phyloP scores from a whole-genome alignment of 2,797 vertebrate species.

The Pantherophis alleghaniensis region DNA sequence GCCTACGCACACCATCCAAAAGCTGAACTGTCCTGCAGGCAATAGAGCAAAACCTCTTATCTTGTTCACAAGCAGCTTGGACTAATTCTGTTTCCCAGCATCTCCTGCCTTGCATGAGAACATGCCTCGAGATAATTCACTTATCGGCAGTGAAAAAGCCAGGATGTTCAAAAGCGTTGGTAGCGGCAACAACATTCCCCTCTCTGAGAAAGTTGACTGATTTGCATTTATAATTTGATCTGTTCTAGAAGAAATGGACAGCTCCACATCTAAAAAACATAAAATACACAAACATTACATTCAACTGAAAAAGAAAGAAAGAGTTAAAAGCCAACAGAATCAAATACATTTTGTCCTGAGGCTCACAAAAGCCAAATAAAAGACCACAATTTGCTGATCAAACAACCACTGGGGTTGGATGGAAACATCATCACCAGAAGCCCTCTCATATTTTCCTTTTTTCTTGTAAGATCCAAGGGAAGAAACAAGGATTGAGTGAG shows the following conservation, averaged over 20 bases:
- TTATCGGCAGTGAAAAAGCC: neutral
- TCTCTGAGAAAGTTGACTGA: neutral
- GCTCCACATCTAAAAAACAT: neutral
- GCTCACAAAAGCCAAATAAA: neutral
- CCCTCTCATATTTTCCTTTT: neutral
- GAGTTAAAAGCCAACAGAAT: neutral
- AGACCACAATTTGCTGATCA: neutral
- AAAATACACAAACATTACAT: neutral
- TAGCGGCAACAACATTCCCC: neutral
- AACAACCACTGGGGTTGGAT: neutral
- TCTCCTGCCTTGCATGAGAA: neutral
- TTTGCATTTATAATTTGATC: neutral
- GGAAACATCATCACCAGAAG: neutral
- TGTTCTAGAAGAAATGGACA: neutral
- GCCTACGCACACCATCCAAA: neutral
- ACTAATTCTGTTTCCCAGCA: neutral
- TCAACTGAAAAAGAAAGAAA: neutral
- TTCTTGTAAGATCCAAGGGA: neutral
- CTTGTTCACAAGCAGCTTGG: neutral
- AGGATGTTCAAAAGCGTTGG: neutral
- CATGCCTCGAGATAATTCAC: too few species aligned
- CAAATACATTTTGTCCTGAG: neutral
- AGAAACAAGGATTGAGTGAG: neutral
- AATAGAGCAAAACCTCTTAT: neutral
- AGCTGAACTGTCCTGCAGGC: neutral